These are phyloP conservation scores for Naja naja DNA, from an alignment of 2,113 vertebrate species.

Conservation along the genomic window DNA sequence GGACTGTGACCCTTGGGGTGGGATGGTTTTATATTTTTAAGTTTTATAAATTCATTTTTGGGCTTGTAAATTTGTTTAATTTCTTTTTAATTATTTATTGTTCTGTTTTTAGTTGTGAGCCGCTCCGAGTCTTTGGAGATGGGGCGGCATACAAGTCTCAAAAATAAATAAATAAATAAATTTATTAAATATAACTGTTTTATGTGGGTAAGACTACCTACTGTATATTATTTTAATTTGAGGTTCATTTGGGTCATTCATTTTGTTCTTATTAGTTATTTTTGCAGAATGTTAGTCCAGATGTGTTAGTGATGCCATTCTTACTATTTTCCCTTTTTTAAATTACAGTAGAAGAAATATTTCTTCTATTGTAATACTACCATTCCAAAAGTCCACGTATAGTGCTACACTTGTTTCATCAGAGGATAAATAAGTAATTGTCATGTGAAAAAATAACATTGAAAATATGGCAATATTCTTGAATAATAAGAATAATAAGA, in stretches of 20 bases:
- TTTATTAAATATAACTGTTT: neutral
- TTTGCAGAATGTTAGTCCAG: constrained; percentile 29
- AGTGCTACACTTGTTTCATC: constrained; percentile 31
- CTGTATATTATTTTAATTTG: constrained; percentile 38
- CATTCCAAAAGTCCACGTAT: constrained; percentile 26
- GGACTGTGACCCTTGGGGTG: too few relatives aligned
- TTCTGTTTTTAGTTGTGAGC: too few relatives aligned
- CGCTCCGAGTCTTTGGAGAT: too few relatives aligned
- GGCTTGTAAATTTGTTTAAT: too few relatives aligned
- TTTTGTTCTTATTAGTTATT: constrained; percentile 33
- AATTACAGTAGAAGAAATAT: constrained; percentile 18
- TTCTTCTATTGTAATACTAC: constrained; percentile 24
- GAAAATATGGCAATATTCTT: neutral
- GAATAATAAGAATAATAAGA: neutral
- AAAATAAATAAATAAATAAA: too few relatives aligned
- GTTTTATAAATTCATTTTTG: too few relatives aligned
- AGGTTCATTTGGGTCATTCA: constrained; percentile 17
- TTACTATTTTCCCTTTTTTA: constrained; percentile 37
- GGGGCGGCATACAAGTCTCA: too few relatives aligned
- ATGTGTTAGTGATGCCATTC: constrained; percentile 18
- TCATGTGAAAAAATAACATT: neutral
- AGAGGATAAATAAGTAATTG: constrained; percentile 27
- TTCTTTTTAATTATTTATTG: too few relatives aligned
- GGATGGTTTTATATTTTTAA: too few relatives aligned
- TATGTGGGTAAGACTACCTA: neutral